A percentile compares a stretch with the other conserved stretches of the same genome.
Conservation (phyloP, 2,797 vertebrate species). For the Buphagus erythrorhynchus region DNA sequence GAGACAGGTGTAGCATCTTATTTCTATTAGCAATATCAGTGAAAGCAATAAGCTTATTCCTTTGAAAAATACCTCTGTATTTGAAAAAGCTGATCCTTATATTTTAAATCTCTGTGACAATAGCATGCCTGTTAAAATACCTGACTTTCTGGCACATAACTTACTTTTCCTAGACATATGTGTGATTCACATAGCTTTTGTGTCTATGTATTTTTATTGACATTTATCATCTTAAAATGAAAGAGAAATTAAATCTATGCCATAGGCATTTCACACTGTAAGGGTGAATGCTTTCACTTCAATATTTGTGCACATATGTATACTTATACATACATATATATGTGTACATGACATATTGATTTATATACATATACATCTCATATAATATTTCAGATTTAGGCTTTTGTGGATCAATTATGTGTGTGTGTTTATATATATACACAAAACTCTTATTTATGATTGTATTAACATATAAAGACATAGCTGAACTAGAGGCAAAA, state of each 20-base stretch:
- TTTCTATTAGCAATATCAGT: not conserved
- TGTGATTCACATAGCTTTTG: not conserved
- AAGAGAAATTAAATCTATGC: not conserved
- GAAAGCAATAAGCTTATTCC: not conserved
- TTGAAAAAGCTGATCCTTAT: not conserved
- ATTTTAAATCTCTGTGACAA: not conserved
- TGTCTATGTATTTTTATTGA: not conserved
- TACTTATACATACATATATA: not conserved
- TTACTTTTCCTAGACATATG: not conserved
- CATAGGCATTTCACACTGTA: not conserved
- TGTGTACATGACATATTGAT: not conserved
- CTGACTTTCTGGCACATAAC: not conserved
- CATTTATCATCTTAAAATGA: not conserved
- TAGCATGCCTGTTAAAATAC: not conserved
- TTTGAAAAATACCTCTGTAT: not conserved
- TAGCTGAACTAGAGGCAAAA: not conserved
- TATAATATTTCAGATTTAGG: not conserved
- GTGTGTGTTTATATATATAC: accelerated
- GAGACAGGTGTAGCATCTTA: not conserved
- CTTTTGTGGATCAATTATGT: not conserved
- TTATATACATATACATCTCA: not conserved
- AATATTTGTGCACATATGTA: not conserved
- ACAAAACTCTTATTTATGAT: not conserved
- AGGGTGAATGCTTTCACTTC: not conserved
- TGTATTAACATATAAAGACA: not conserved